Base-by-base conservation (phyloP, 2,113 vertebrate species). In the Zosterops lateralis region DNA sequence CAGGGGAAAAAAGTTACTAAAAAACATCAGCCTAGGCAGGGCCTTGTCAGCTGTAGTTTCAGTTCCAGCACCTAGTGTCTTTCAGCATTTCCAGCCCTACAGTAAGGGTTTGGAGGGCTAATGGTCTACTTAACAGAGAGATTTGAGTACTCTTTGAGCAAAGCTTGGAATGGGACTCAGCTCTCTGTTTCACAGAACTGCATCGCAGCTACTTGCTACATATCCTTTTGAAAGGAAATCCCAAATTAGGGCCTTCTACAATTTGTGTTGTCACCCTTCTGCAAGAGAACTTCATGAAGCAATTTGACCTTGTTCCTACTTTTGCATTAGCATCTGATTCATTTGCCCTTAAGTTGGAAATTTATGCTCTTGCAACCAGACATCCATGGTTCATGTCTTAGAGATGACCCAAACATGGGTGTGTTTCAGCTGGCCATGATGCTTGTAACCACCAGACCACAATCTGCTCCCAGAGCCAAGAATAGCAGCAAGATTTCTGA, bases 331-430 rank as follows among this genome's bases (percentile, higher is more conserved):
- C 48, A 84, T 88, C 79, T 93, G 87, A 92, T 91, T 81, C 7
- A 14, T 94, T 95, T 45, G 75, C 53, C 90, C 72, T 80, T 80
- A 80, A 84, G 87, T 87, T 95, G 93, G 93, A 93, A 88, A 92
- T 67, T 77, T 22, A 47, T 94, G 78, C 75, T 95, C 61, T 88
- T 94, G 82, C 72, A 95, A 77, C n/a, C n/a, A 95, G 82, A 96
- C 92, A 88, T 94, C 68, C 82, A 67, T 71, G 82, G 90, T 94
- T 96, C 95, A 60, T 62, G 61, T 87, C 79, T 91, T 83, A 54
- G 90, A 95, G 84, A 96, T 95, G 96, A 96, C 94, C 95, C 90
- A 97, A 93, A 77, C 87, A 91, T 81, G 95, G 95, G 95, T 91
- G 94, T 97, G 92, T 97, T 97, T 95, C 94, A 95, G 92, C 90